Base-by-base conservation (phyloP, 2,113 vertebrate genomes). In the Sinocyclocheilus anshuiensis region DNA sequence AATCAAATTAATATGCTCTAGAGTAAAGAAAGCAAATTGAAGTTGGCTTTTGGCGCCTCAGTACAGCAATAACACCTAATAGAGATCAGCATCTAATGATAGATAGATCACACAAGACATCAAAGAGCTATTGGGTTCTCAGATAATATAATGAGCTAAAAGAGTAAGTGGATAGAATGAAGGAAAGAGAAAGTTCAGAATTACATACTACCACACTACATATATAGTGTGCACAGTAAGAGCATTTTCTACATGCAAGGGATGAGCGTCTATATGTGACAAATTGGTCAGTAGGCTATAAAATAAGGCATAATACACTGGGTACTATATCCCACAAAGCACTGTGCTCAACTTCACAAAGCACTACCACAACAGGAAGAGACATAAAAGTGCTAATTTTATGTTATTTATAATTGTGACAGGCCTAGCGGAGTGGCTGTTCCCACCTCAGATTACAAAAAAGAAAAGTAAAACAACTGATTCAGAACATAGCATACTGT, bases 51-150 rank as follows among this genome's bases (percentile, higher is more conserved):
- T 67, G 71, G 87, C 72, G 13, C 59, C 74, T 81, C 61, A 10
- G 75, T 29, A 45, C 15, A 48, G 61, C 78, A 55, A 75, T 13
- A 36, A 84, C 67, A 77, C 33, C 42, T 55, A 83, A 86, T 57
- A 24, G 55, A 67, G 36, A 69, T 39, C 29, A 86, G 65, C 55
- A 53, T 57, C 86, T 77, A 50, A 57, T 71, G 72, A 87, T 16
- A 69, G 29, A 78, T 77, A 61, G 50, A 71, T 78, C 80, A 69
- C 83, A 90, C 90, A 90, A 91, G 90, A 92, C 89, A 89, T 87
- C 42, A 84, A 61, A 90, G 89, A 90, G 90, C 92, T 93, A 89
- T 81, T 26, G 67, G 72, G 84, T 92, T 90, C 91, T 92, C 84
- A 89, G 91, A 92, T 86, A 89, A 92, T 87, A 89, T 87, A 88